A percentile compares a stretch with the other conserved stretches of the same genome.
phyloP scores from a whole-genome alignment of 1,140 invertebrate genomes.

The Helicoverpa armigera region DNA sequence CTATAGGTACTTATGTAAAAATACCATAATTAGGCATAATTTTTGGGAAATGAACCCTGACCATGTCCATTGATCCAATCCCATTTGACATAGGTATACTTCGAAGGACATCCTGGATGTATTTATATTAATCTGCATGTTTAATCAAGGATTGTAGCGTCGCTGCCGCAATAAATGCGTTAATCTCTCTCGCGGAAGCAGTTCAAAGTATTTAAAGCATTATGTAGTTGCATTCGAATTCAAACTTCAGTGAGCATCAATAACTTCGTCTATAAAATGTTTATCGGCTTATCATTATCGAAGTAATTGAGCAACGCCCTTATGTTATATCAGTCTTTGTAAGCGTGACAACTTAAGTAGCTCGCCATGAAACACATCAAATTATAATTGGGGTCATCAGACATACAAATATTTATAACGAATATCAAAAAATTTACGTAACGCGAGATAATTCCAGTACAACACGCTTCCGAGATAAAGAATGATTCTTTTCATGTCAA shows the following conservation, averaged over 20 bases:
- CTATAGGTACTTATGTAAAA: too few species aligned
- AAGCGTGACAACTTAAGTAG: conserved; percentile 56
- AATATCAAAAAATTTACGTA: conserved; percentile 22
- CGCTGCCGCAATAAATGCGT: background rate
- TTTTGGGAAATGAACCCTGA: too few species aligned
- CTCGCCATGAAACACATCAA: conserved; percentile 23
- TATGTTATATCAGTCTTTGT: conserved; percentile 52
- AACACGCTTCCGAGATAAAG: conserved; percentile 22
- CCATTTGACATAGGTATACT: too few species aligned
- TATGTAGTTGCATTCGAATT: conserved; percentile 8
- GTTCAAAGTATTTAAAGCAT: background rate
- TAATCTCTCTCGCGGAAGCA: background rate
- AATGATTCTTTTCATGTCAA: background rate
- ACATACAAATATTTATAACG: conserved; percentile 17
- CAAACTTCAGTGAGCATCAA: conserved; percentile 1
- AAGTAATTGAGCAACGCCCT: conserved; percentile 55
- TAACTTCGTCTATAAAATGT: conserved; percentile 31
- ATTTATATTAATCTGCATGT: too few species aligned
- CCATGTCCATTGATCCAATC: too few species aligned
- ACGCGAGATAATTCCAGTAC: background rate
- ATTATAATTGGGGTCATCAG: conserved; percentile 46
- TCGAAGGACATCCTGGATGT: too few species aligned
- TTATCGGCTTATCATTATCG: conserved; percentile 57
- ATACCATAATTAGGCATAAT: too few species aligned
- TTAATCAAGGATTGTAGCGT: background rate